These are phyloP conservation scores for Pristis pectinata DNA, from an alignment of 2,797 vertebrate species.

Conservation along the genomic window DNA sequence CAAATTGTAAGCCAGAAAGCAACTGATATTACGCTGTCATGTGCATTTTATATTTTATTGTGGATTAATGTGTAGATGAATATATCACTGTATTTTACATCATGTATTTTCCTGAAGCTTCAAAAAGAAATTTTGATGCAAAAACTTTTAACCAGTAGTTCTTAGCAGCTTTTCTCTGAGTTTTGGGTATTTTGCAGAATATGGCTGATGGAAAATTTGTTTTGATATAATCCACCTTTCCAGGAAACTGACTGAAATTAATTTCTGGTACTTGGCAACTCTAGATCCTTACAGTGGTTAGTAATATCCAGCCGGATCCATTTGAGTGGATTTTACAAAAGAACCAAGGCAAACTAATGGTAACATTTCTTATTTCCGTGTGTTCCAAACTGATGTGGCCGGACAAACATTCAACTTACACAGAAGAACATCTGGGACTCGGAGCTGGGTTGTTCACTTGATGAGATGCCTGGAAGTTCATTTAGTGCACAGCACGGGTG, in stretches of 20 bases:
- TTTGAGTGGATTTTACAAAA: neutral
- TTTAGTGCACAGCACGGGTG: neutral
- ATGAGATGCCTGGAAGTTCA: neutral
- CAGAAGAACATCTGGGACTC: slow-evolving; percentile 16
- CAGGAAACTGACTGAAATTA: neutral
- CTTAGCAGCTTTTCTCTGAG: neutral
- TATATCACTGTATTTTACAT: neutral
- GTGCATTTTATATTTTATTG: neutral
- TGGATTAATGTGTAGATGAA: neutral
- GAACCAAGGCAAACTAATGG: neutral
- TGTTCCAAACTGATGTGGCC: neutral
- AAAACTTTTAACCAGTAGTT: neutral
- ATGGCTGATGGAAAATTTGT: neutral
- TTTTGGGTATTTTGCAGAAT: neutral
- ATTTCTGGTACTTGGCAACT: neutral
- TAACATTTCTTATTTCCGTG: neutral
- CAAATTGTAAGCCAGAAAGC: neutral
- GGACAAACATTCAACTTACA: neutral
- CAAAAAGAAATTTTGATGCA: neutral
- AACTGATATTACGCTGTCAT: neutral
- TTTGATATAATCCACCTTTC: neutral
- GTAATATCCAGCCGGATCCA: neutral
- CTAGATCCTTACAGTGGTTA: neutral
- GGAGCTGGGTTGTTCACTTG: neutral
- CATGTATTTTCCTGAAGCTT: neutral